Evolutionary conservation across 2,113 vertebrate genomes (phyloP).

Genomic region (Bujurquina vittata): DNA sequence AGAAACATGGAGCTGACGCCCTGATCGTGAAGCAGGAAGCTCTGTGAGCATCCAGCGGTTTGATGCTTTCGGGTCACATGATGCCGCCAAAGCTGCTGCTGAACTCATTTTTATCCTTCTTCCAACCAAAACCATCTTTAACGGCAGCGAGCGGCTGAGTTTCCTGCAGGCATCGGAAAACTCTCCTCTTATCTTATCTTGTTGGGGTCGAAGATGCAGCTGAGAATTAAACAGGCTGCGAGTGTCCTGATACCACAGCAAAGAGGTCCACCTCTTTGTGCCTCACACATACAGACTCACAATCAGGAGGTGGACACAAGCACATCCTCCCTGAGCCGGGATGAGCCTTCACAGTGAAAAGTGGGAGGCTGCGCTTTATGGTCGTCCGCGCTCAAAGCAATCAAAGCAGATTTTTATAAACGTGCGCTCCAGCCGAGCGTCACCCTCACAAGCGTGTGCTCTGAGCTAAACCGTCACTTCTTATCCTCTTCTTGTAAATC

Average conservation of each 20-base stretch:
- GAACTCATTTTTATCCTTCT: no score
- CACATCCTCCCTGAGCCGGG: neutral
- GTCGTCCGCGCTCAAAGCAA: neutral
- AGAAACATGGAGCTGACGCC: neutral
- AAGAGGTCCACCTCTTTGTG: neutral
- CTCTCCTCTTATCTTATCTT: neutral
- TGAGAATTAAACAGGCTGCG: neutral
- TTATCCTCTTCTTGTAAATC: neutral
- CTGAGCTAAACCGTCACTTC: neutral
- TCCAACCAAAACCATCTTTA: neutral
- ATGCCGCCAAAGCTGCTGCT: neutral
- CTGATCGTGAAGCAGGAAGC: neutral
- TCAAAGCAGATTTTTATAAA: neutral
- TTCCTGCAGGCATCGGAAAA: neutral
- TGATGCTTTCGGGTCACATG: neutral
- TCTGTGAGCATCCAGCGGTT: neutral
- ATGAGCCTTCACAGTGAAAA: neutral
- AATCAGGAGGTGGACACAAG: neutral
- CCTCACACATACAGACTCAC: neutral
- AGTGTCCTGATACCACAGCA: no score
- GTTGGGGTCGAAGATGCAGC: neutral
- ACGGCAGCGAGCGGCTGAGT: neutral
- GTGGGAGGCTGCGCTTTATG: fast-evolving
- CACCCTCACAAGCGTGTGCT: no score
- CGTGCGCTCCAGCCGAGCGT: neutral